Evolutionary conservation across 2,113 vertebrate genomes (phyloP).

Genomic region (Arenaria interpres): DNA sequence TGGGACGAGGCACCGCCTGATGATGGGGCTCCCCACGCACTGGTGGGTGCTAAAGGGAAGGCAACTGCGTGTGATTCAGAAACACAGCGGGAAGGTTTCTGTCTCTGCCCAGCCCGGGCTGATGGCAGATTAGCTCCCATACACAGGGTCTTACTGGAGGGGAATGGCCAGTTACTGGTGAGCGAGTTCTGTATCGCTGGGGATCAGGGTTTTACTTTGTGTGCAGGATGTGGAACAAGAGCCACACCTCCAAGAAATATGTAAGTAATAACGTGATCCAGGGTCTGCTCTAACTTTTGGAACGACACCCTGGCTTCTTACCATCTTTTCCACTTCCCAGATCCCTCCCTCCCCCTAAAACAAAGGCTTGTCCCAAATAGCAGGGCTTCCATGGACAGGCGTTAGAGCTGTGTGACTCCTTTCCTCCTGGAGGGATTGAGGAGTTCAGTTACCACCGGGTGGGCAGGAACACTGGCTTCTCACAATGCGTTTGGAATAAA

Average conservation of each 20-base stretch:
- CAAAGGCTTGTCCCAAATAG: constrained; percentile 30
- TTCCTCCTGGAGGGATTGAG: constrained; percentile 52
- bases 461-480: constrained; percentile 86
- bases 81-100: background rate
- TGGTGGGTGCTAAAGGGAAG: background rate
- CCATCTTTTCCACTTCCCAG: constrained; percentile 51
- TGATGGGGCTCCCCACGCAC: background rate
- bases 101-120: background rate
- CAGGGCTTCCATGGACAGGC: constrained; percentile 60
- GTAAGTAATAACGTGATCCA: background rate
- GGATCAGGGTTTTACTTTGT: background rate
- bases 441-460: constrained; percentile 52
- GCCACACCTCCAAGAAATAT: background rate
- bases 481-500: constrained; percentile 76
- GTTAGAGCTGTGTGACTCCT: constrained; percentile 76
- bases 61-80: background rate
- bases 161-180: background rate
- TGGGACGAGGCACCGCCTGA: background rate
- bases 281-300: background rate
- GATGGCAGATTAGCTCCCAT: background rate
- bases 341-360: constrained; percentile 7
- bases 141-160: background rate
- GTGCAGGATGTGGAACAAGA: background rate
- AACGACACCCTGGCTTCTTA: background rate
- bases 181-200: background rate